phyloP scores from a whole-genome alignment of 2,113 vertebrate genomes.

The Todiramphus saurophagus region DNA sequence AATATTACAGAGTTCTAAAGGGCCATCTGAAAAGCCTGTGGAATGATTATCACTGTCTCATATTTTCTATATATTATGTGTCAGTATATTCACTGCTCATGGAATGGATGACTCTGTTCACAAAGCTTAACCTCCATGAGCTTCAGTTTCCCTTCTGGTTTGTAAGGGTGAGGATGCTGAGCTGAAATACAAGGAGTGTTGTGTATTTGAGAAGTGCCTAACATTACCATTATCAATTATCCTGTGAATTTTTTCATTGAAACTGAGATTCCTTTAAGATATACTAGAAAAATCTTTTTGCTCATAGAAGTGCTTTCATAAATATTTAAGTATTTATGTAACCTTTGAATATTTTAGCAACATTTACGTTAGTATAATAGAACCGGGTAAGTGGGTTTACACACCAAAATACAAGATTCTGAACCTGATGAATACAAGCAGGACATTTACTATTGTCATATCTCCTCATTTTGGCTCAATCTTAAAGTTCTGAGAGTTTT shows the following conservation, averaged over 20 bases:
- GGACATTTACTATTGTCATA: neutral
- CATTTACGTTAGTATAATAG: neutral
- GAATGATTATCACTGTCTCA: neutral
- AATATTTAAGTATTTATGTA: constrained; percentile 36
- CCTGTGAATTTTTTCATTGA: neutral
- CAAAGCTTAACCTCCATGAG: neutral
- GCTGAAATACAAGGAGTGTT: neutral
- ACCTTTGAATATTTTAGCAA: constrained; percentile 10
- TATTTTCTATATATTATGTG: neutral
- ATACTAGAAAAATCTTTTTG: neutral
- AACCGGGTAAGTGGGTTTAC: neutral
- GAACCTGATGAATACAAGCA: neutral
- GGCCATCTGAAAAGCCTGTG: neutral
- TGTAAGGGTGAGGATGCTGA: neutral
- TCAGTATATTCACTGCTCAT: neutral
- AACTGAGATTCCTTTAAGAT: neutral
- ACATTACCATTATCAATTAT: neutral
- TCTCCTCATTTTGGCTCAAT: neutral
- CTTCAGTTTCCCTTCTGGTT: neutral
- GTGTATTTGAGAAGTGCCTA: neutral
- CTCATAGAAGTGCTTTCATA: neutral
- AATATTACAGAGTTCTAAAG: neutral
- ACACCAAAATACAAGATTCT: neutral
- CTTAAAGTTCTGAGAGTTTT: neutral
- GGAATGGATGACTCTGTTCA: neutral